Conservation (phyloP, 2,888 invertebrate species). For the Aleiodes leptofemur region DNA sequence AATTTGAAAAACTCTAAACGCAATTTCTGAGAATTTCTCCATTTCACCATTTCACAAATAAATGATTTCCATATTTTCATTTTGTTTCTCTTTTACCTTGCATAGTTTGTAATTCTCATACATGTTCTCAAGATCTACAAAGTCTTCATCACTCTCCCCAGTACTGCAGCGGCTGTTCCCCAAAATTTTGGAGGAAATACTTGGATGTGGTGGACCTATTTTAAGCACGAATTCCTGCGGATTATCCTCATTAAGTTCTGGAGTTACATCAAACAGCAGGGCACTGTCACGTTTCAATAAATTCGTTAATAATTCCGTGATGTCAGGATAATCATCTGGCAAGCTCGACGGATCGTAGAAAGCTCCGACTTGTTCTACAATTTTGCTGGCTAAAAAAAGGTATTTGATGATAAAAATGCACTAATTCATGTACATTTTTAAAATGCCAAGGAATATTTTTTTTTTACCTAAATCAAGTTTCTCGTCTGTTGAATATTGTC, state of each 20-base stretch:
- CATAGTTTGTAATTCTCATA: constrained; percentile 60
- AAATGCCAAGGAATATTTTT: neutral
- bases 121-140: constrained; percentile 53
- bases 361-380: constrained; percentile 55
- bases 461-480: constrained; percentile 35
- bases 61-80: neutral
- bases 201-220: constrained; percentile 58
- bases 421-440: neutral
- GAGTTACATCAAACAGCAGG: constrained; percentile 63
- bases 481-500: constrained; percentile 45
- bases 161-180: constrained; percentile 33
- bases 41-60: neutral
- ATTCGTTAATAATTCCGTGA: constrained; percentile 54
- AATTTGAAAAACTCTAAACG: neutral
- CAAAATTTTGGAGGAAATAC: constrained; percentile 49
- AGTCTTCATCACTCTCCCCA: constrained; percentile 30
- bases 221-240: constrained; percentile 57
- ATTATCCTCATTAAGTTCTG: constrained; percentile 59
- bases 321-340: constrained; percentile 36
- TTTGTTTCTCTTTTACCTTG: constrained; percentile 53
- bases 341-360: constrained; percentile 54
- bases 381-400: constrained; percentile 50
- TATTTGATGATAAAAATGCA: constrained; percentile 8
- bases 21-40: no score
- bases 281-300: constrained; percentile 54